Percentiles rank a stretch among this genome's conserved stretches.
These are phyloP conservation scores for Chrysemys picta DNA, from an alignment of 2,113 vertebrate genomes.

Conservation along the genomic window DNA sequence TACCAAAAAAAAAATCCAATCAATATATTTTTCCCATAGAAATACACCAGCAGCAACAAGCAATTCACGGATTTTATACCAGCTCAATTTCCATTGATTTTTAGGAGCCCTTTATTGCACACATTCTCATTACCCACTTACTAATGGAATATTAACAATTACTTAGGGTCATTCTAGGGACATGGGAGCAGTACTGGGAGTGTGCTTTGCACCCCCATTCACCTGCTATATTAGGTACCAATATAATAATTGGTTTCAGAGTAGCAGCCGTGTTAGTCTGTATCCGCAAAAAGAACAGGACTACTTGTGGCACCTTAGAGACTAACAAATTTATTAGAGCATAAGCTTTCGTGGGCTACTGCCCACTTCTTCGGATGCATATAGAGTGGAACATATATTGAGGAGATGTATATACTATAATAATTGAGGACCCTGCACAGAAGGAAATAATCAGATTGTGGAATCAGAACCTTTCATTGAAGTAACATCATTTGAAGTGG, in stretches of 20 bases:
- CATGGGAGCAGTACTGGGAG: background rate
- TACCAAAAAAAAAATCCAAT: background rate
- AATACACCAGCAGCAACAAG: slow-evolving; percentile 42
- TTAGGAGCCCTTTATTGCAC: slow-evolving; percentile 64
- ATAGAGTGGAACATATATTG: too few species aligned
- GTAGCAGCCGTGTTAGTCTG: too few species aligned
- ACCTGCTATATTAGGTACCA: background rate
- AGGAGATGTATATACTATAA: background rate
- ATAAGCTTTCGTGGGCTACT: too few species aligned
- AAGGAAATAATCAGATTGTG: background rate
- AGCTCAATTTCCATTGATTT: slow-evolving; percentile 56
- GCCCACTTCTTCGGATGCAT: too few species aligned
- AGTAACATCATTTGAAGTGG: background rate
- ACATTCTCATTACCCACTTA: slow-evolving; percentile 47
- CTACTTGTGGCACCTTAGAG: too few species aligned
- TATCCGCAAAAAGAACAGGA: too few species aligned
- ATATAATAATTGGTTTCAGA: background rate
- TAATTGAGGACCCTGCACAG: background rate
- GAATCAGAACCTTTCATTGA: background rate
- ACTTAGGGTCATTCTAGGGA: slow-evolving; percentile 39
- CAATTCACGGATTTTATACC: slow-evolving; percentile 58
- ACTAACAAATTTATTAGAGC: too few species aligned
- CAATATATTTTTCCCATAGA: slow-evolving; percentile 28
- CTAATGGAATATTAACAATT: slow-evolving; percentile 65
- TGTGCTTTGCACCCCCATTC: background rate